A percentile compares a stretch with the other conserved stretches of the same genome.
These are phyloP conservation scores for Platyscapa corneri DNA, from an alignment of 1,140 invertebrate genomes.

Conservation along the genomic window DNA sequence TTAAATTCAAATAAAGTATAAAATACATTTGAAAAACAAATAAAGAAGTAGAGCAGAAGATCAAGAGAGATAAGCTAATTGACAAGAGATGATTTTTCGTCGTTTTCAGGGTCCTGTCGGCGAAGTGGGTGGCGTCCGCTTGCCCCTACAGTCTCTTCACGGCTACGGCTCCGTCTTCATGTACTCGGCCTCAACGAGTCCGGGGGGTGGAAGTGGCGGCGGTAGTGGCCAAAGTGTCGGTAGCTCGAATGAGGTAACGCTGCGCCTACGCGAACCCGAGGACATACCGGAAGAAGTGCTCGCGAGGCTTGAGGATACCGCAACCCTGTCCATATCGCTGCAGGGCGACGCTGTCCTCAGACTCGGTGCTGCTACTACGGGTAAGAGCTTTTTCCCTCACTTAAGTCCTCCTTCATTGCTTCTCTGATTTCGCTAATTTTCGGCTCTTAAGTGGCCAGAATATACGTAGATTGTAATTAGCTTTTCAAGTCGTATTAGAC, in stretches of 20 bases:
- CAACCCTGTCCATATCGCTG: slow-evolving; percentile 74
- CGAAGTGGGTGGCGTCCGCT: slow-evolving; percentile 75
- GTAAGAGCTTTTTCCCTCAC: slow-evolving; percentile 56
- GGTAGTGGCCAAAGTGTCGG: slow-evolving; percentile 67
- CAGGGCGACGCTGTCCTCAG: slow-evolving; percentile 73
- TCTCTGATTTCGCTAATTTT: not conserved
- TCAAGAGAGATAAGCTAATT: not conserved
- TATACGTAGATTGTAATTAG: too few relatives aligned
- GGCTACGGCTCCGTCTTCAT: slow-evolving; percentile 76
- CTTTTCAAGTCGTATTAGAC: too few relatives aligned
- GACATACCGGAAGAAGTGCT: slow-evolving; percentile 74
- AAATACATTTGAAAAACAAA: too few relatives aligned
- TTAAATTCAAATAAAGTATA: too few relatives aligned
- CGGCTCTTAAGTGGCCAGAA: not conserved
- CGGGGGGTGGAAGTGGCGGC: slow-evolving; percentile 67
- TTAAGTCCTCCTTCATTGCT: not conserved
- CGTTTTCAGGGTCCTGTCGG: slow-evolving; percentile 71
- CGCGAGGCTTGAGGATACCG: slow-evolving; percentile 74
- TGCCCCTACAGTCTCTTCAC: slow-evolving; percentile 75
- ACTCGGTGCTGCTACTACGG: slow-evolving; percentile 70
- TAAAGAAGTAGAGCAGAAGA: not conserved
- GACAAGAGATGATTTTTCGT: not conserved
- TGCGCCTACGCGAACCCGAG: slow-evolving; percentile 75
- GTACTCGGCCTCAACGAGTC: slow-evolving; percentile 74
- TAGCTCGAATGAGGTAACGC: slow-evolving; percentile 73